These are phyloP conservation scores for Hyla sarda DNA, from an alignment of 2,113 vertebrate genomes.

Conservation along the genomic window DNA sequence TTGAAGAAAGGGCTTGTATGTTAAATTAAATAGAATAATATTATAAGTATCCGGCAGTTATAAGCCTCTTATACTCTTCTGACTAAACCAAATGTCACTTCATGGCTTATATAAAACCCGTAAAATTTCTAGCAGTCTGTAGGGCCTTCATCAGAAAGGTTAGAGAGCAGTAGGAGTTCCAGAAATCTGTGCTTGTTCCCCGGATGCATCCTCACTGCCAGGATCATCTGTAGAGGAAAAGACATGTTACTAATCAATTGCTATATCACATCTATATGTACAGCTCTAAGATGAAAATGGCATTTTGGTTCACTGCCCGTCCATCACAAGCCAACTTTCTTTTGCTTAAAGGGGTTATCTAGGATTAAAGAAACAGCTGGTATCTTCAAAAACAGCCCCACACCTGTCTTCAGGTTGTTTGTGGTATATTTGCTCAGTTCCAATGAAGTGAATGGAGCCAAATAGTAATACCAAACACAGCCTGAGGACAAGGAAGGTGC, in stretches of 20 bases:
- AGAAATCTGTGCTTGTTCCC: constrained; percentile 65
- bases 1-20: constrained; percentile 13
- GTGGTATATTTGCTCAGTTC: no score
- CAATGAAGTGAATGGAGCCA: no score
- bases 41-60: constrained; percentile 56
- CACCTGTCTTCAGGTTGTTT: no score
- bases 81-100: constrained; percentile 64
- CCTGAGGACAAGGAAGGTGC: no score
- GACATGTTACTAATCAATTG: constrained; percentile 13
- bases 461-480: no score
- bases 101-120: constrained; percentile 61
- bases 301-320: no score
- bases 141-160: constrained; percentile 61
- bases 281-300: no score
- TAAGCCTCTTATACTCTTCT: constrained; percentile 49
- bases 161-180: constrained; percentile 65
- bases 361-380: no score
- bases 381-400: no score
- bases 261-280: not conserved
- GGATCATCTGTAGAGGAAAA: constrained; percentile 67
- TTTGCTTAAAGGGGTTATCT: no score
- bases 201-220: constrained; percentile 64
- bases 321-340: no score
- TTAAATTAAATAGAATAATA: constrained; percentile 61
- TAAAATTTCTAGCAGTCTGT: constrained; percentile 69